Conservation (phyloP, 2,888 invertebrate genomes). For the Tyria jacobaeae region DNA sequence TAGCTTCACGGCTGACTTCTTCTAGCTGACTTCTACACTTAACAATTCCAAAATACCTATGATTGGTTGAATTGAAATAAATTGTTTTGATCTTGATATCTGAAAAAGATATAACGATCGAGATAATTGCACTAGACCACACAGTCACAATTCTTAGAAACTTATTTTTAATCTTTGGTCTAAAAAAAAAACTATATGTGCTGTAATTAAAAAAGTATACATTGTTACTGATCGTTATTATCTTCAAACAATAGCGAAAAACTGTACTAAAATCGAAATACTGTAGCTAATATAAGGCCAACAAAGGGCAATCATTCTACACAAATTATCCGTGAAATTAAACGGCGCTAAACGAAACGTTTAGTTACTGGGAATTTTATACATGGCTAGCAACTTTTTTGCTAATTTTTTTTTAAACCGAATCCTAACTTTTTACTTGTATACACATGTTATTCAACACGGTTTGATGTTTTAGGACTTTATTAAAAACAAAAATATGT, state of each 20-base stretch:
- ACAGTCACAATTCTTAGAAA: no score
- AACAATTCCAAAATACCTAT: no score
- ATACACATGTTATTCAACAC: not conserved
- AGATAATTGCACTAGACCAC: no score
- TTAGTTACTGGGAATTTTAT: constrained; percentile 31
- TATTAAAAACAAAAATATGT: not conserved
- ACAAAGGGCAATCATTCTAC: constrained; percentile 65
- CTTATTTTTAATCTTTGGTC: constrained; percentile 2
- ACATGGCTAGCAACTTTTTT: constrained; percentile 20
- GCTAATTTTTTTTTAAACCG: not conserved
- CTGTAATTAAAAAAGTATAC: not conserved
- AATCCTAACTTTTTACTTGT: not conserved
- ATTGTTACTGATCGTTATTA: not conserved
- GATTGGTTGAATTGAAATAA: no score
- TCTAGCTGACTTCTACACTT: no score
- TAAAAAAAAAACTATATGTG: not conserved
- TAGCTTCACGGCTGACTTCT: no score
- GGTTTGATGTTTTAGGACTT: not conserved
- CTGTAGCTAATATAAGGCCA: constrained; percentile 54
- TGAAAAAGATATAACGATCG: no score
- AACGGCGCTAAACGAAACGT: constrained; percentile 55
- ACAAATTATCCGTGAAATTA: constrained; percentile 72
- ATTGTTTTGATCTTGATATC: no score
- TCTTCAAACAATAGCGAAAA: constrained; percentile 16
- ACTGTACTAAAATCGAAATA: constrained; percentile 45